A percentile compares a stretch with the other conserved stretches of the same genome.
These are phyloP conservation scores for Mechanitis messenoides DNA, from an alignment of 2,888 invertebrate genomes.

Conservation along the genomic window DNA sequence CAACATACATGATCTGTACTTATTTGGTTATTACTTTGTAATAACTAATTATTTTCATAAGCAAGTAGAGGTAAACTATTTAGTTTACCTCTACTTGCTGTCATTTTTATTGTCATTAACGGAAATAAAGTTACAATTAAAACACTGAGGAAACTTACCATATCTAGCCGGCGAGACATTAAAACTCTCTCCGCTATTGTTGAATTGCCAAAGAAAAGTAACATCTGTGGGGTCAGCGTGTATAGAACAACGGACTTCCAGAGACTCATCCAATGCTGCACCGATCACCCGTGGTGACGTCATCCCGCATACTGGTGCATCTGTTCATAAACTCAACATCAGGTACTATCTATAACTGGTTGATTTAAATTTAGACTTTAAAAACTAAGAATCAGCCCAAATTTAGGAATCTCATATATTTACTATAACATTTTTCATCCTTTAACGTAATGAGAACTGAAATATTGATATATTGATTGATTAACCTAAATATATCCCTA, in stretches of 20 bases:
- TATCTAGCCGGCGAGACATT: slow-evolving; percentile 84
- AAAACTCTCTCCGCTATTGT: slow-evolving; percentile 91
- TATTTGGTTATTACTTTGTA: too few species aligned
- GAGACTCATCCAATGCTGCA: slow-evolving; percentile 88
- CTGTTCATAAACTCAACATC: slow-evolving; percentile 42
- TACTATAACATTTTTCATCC: neutral
- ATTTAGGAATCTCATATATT: neutral
- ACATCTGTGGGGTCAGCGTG: slow-evolving; percentile 91
- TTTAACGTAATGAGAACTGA: too few species aligned
- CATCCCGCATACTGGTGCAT: slow-evolving; percentile 88
- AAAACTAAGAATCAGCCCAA: too few species aligned
- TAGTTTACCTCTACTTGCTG: too few species aligned
- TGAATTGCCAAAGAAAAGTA: slow-evolving; percentile 92
- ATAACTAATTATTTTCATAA: too few species aligned
- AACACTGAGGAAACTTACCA: slow-evolving; percentile 41
- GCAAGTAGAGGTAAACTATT: too few species aligned
- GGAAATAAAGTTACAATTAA: neutral
- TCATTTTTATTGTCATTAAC: too few species aligned
- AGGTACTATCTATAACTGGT: neutral
- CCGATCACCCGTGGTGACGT: slow-evolving; percentile 87
- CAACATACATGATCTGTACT: too few species aligned
- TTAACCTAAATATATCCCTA: too few species aligned
- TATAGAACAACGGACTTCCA: slow-evolving; percentile 88
- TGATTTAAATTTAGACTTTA: too few species aligned
- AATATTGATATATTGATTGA: too few species aligned